Percentiles rank a stretch among this genome's conserved stretches.
Evolutionary conservation across 2,888 invertebrate genomes (phyloP).

Genomic region (Ephialtes manifestator): DNA sequence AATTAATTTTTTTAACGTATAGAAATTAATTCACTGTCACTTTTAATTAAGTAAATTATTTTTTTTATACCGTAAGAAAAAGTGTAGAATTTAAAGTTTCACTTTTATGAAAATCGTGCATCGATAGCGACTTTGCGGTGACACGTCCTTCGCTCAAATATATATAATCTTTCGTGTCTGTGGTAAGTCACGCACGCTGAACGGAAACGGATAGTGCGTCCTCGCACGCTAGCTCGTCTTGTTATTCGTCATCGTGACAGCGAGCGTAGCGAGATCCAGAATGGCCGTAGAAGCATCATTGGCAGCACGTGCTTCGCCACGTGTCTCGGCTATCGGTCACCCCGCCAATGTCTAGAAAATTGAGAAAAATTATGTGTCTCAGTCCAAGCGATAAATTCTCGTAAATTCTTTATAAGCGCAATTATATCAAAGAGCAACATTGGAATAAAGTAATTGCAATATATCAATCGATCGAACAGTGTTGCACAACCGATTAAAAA

Average conservation of each 20-base stretch:
- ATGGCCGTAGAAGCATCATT: not conserved
- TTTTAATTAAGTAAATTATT: not conserved
- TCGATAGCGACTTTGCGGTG: conserved; percentile 24
- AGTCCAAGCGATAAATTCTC: conserved; percentile 15
- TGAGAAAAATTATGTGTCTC: conserved; percentile 29
- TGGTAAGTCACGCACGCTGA: conserved; percentile 56
- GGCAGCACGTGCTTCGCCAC: conserved; percentile 62
- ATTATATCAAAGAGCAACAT: conserved; percentile 12
- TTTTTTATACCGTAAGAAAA: not conserved
- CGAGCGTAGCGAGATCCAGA: conserved; percentile 17
- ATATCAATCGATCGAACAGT: conserved; percentile 18
- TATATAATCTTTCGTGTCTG: conserved; percentile 39
- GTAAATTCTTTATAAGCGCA: conserved; percentile 9
- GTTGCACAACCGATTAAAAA: not conserved
- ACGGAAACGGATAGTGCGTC: conserved; percentile 47
- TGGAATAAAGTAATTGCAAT: conserved; percentile 21
- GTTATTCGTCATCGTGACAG: conserved; percentile 46
- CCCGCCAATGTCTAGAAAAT: conserved; percentile 53
- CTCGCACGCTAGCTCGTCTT: conserved; percentile 52
- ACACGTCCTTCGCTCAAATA: conserved; percentile 6
- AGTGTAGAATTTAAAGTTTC: not conserved
- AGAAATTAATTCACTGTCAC: not conserved
- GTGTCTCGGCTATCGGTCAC: conserved; percentile 52
- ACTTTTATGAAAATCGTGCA: conserved; percentile 13
- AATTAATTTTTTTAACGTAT: not conserved